Base-by-base conservation (phyloP, 2,113 vertebrate genomes). In the Eubucco bourcierii region DNA sequence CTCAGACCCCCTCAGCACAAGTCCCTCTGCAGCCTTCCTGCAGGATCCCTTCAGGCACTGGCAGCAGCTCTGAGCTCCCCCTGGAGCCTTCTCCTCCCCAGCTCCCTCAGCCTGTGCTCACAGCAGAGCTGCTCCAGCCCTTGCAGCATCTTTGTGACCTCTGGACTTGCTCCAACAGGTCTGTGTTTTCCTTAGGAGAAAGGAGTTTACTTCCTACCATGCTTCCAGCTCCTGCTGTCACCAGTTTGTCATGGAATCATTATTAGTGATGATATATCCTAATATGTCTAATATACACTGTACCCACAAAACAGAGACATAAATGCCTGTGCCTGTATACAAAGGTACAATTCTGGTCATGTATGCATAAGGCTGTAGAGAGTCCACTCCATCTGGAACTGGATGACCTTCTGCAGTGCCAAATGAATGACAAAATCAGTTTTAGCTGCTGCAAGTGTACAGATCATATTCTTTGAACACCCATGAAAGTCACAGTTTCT, bases 401-500 rank as follows among this genome's bases (percentile, higher is more conserved):
- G 70, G 59, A 85, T 96, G 96, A 97, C 96, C 96, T 98, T 97
- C 95, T 58, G 27, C 84, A 55, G 74, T 83, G 77, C 65, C 68
- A 80, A 89, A 91, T 96, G 92, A 95, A 95, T 95, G 95, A 80
- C 64, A 91, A 53, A 96, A 92, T 80, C 88, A 94, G 90, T 91
- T 44, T 84, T 88, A 91, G 80, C 89, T 92, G 53, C 75, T 96
- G 60, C 53, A 73, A 80, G 53, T 64, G 77, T 87, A 88, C 94
- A 96, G 95, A 95, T 97, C 94, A 93, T 91, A 73, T 94, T 95
- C 93, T 93, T 95, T 18, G 74, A 93, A 84, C 68, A 92, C 86
- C 93, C 82, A 92, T 97, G 97, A 96, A 97, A 97, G 74, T 97
- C 90, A 70, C 25, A 91, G 65, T 96, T 95, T 89, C 96, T 97